Conservation (phyloP, 2,113 vertebrate species). For the Coturnix japonica region DNA sequence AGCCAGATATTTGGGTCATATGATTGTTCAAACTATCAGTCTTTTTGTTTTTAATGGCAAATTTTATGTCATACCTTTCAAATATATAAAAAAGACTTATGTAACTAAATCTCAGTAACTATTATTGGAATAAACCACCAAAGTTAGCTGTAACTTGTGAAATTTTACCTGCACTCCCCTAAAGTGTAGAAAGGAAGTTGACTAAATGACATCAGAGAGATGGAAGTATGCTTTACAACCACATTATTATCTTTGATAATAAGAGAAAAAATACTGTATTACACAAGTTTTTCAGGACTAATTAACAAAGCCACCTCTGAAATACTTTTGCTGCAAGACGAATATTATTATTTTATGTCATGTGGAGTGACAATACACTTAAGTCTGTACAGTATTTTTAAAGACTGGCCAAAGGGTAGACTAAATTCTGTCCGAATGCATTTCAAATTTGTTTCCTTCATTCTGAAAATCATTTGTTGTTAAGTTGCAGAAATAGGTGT, state of each 20-base stretch:
- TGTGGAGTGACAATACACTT: not conserved
- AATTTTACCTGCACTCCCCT: not conserved
- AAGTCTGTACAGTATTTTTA: not conserved
- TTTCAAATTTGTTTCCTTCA: not conserved
- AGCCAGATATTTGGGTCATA: not conserved
- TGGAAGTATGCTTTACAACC: not conserved
- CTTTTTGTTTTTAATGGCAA: not conserved
- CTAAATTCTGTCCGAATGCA: not conserved
- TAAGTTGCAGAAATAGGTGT: not conserved
- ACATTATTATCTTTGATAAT: not conserved
- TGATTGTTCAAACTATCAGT: not conserved
- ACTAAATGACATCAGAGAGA: fast-evolving
- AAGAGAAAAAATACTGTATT: not conserved
- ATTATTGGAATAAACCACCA: not conserved
- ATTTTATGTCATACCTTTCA: not conserved
- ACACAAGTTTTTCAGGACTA: not conserved
- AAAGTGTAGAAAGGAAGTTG: not conserved
- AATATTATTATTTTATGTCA: not conserved
- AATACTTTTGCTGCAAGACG: not conserved
- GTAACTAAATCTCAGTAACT: not conserved
- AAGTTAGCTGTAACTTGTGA: not conserved
- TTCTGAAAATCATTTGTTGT: not conserved
- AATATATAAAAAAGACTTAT: not conserved
- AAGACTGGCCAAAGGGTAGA: not conserved
- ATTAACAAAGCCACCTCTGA: not conserved